Conservation (phyloP, 2,888 invertebrate species). For the Trissolcus brochymenae region DNA sequence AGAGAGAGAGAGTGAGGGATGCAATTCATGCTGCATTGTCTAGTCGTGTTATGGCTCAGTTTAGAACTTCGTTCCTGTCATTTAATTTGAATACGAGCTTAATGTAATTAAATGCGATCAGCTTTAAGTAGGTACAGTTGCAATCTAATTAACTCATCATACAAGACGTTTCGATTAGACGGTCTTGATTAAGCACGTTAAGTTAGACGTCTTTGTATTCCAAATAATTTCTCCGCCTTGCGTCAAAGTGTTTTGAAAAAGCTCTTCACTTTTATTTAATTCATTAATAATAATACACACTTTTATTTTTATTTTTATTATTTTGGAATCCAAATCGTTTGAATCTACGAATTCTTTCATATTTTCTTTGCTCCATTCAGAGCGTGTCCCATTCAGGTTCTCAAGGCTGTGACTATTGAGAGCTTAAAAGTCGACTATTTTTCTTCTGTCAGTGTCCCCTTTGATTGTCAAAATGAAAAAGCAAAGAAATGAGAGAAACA, state of each 20-base stretch:
- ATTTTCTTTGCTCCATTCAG: too few relatives aligned
- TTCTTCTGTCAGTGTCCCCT: conserved; percentile 26
- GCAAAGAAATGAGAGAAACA: conserved; percentile 32
- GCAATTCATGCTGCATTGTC: too few relatives aligned
- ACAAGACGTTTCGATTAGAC: background rate
- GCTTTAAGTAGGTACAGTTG: conserved; percentile 19
- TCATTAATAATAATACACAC: too few relatives aligned
- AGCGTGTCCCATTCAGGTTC: too few relatives aligned
- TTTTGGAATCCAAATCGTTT: too few relatives aligned
- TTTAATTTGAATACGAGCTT: conserved; percentile 10
- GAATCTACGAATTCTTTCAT: too few relatives aligned
- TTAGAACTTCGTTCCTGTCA: background rate
- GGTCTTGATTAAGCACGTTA: background rate
- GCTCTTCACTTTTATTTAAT: too few relatives aligned
- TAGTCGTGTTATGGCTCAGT: background rate
- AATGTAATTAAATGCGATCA: conserved; percentile 20
- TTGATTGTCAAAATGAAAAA: conserved; percentile 33
- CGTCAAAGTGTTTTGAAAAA: too few relatives aligned
- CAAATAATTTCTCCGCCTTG: too few relatives aligned
- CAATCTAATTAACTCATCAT: conserved; percentile 26
- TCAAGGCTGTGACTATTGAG: background rate
- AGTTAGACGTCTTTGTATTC: background rate
- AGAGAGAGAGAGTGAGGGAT: too few relatives aligned
- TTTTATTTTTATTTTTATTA: too few relatives aligned
- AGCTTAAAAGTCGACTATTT: conserved; percentile 17